These are phyloP conservation scores for Argya squamiceps DNA, from an alignment of 2,797 vertebrate genomes.

Conservation along the genomic window DNA sequence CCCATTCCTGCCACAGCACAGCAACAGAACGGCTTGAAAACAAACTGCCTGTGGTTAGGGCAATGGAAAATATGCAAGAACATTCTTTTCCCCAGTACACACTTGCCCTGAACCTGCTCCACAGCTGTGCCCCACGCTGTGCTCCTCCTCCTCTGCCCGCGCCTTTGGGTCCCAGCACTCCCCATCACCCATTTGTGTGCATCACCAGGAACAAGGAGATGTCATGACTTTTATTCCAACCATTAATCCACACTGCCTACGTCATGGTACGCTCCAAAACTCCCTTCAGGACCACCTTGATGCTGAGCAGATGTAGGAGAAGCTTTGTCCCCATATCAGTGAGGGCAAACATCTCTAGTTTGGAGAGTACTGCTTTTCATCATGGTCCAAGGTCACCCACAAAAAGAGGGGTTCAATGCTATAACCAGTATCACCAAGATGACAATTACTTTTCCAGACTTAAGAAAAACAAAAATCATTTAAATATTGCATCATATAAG, in stretches of 20 bases:
- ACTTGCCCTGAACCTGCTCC: background rate
- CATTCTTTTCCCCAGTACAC: background rate
- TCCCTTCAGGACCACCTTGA: background rate
- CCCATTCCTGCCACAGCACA: background rate
- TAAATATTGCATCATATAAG: slow-evolving; percentile 26
- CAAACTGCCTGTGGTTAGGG: slow-evolving; percentile 22
- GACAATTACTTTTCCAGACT: slow-evolving; percentile 8
- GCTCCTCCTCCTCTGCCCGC: background rate
- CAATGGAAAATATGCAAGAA: background rate
- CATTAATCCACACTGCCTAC: fast-evolving
- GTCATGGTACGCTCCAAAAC: fast-evolving
- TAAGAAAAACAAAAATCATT: slow-evolving; percentile 20
- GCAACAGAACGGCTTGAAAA: background rate
- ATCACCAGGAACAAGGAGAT: fast-evolving
- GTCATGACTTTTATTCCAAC: fast-evolving
- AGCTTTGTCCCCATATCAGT: fast-evolving
- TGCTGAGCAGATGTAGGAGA: background rate
- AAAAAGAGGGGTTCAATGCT: background rate
- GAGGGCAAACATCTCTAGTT: background rate
- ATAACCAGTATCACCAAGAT: background rate
- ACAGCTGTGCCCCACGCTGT: background rate
- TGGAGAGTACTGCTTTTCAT: background rate
- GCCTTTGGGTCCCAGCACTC: fast-evolving
- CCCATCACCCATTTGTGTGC: background rate
- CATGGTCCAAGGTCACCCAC: background rate